Evolutionary conservation across 2,888 invertebrate genomes (phyloP).

Genomic region (Drosophila birchii): DNA sequence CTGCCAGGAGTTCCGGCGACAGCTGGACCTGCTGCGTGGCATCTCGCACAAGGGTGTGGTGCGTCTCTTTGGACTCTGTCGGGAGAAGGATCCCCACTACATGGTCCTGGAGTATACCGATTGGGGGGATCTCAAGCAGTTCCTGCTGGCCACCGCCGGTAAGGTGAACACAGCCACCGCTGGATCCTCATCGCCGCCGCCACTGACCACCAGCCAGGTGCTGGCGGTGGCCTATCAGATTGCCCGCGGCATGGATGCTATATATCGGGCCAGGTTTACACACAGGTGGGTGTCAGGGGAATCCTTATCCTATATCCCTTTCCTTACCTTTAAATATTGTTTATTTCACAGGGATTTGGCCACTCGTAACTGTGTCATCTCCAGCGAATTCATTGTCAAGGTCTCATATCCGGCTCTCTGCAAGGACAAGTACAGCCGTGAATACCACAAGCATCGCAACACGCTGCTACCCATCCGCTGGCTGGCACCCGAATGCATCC

Average conservation of each 20-base stretch:
- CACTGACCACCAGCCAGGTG: conserved; percentile 89
- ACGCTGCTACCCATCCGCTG: conserved; percentile 95
- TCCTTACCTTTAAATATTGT: background rate
- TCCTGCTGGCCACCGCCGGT: conserved; percentile 88
- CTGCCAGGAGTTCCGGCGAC: conserved; percentile 93
- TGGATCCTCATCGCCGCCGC: conserved; percentile 85
- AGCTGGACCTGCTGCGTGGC: conserved; percentile 93
- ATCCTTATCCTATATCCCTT: no score
- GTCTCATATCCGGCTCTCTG: conserved; percentile 92
- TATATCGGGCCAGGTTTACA: conserved; percentile 91
- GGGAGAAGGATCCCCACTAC: conserved; percentile 93
- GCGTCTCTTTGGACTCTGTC: conserved; percentile 92
- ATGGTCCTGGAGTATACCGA: conserved; percentile 96
- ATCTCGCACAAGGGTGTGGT: conserved; percentile 93
- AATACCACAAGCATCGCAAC: conserved; percentile 94
- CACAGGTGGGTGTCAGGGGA: conserved; percentile 87
- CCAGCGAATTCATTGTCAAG: conserved; percentile 91
- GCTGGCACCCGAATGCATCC: conserved; percentile 94
- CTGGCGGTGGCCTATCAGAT: conserved; percentile 90
- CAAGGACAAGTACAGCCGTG: conserved; percentile 94
- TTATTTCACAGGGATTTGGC: conserved; percentile 90
- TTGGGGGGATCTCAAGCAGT: conserved; percentile 98
- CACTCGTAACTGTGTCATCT: conserved; percentile 95
- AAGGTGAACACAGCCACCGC: conserved; percentile 81
- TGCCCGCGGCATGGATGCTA: conserved; percentile 92